Base-by-base conservation (phyloP, 2,888 invertebrate genomes). In the Zootermopsis nevadensis region DNA sequence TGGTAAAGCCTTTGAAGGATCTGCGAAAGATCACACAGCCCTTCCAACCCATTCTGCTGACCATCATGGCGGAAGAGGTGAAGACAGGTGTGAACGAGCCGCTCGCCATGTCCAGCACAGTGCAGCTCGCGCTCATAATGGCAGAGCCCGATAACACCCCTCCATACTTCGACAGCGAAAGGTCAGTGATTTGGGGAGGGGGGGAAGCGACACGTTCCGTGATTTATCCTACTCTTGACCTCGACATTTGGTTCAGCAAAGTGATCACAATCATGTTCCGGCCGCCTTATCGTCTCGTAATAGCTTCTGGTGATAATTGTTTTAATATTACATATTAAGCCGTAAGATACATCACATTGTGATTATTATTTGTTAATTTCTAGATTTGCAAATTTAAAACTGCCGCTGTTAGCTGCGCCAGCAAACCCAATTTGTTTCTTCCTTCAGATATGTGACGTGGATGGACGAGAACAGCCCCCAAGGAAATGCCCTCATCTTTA, bases 31-130 rank as follows among this genome's bases (percentile, higher is more conserved):
- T 96, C 86, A 94, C 95, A 27, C 94, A 95, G 87, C 93, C 94
- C n/a, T 95, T 95, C 80, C 94, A 96, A 83, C 97, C 97, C 3
- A 94, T 97, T 83, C 91, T 96, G 79, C 91, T 97, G 85, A 96
- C 95, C 1, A 94, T 97, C 81, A 94, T 96, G 80, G 97, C 97
- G 4, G 96, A 97, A 89, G 97, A 97, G 90, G 94, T 97, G 84
- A 92, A 95, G 86, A 90, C 94, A 85, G 92, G 93, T 83, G 92
- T 94, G 85, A 93, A 94, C 85, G 95, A 95, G 86, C 94, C 94
- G 22, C 94, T 95, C 85, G 94, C 96, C 33, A 95, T 95, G 92
- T 95, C 96, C 35, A 93, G 95, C 1, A 94, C 95, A 0, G 96
- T 96, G 10, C 95, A 95, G 88, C 92, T 97, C 83, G 97, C 97